Evolutionary conservation across 2,888 invertebrate genomes (phyloP).

Genomic region (Drosophila neutralis): DNA sequence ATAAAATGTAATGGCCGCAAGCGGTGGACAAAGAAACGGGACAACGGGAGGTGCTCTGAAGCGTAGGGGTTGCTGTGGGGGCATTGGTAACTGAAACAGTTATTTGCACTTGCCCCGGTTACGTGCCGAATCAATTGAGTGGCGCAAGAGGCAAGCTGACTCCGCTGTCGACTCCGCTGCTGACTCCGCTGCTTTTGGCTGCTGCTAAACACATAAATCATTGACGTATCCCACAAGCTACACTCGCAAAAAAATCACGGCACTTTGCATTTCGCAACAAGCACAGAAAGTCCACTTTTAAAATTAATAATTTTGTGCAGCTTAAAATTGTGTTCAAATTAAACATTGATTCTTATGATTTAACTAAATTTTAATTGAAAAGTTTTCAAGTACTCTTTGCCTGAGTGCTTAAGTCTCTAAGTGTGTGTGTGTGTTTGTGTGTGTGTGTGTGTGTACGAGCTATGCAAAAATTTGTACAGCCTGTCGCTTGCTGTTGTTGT

Average conservation of each 20-base stretch:
- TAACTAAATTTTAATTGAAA: not conserved
- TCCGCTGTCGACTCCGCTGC: slow-evolving; percentile 5
- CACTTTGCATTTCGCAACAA: not conserved
- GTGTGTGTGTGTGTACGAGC: slow-evolving; percentile 20
- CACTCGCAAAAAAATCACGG: not conserved
- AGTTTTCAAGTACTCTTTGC: not conserved
- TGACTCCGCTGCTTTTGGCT: slow-evolving; percentile 5
- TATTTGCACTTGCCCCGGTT: slow-evolving; percentile 77
- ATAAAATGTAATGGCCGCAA: slow-evolving; percentile 73
- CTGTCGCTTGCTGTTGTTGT: slow-evolving; percentile 2
- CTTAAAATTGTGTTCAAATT: not conserved
- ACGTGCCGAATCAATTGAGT: slow-evolving; percentile 79
- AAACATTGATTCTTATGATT: not conserved
- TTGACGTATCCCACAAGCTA: slow-evolving; percentile 52
- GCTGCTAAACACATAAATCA: slow-evolving; percentile 68
- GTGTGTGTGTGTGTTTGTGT: slow-evolving; percentile 7
- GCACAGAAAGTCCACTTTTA: not conserved
- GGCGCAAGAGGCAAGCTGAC: slow-evolving; percentile 14
- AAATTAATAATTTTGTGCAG: not conserved
- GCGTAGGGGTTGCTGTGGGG: not conserved
- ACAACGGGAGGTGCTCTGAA: not conserved
- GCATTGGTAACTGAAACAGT: slow-evolving; percentile 63
- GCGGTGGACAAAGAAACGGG: not conserved
- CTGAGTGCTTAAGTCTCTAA: not conserved
- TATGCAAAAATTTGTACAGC: slow-evolving; percentile 56